Evolutionary conservation across 2,797 vertebrate genomes (phyloP), one percentile per base, ranked within the genome.

Genomic region (Phoeniculus purpureus): DNA sequence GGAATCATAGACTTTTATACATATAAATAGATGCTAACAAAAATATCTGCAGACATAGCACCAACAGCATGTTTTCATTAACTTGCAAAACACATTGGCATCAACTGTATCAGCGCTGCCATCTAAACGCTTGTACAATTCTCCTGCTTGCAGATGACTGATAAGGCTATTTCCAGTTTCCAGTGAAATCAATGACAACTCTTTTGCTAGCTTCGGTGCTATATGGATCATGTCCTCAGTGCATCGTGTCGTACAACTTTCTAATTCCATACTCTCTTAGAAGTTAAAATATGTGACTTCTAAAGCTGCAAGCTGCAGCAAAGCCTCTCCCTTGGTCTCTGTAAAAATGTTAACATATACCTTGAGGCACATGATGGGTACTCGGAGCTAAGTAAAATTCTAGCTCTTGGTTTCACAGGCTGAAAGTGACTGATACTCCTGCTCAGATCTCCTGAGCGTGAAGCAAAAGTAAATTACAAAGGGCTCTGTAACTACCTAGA

Each of bases 401-500:
- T 45, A 64, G 23, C n/a, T 79, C 27, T 75, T 52, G 32, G 11
- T 86, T 95, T 95, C 76, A 75, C 23, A 23, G 23, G 18, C 84
- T 87, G 37, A 70, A 95, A 95, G 54, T 40, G 50, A 50, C 59
- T 71, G 60, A 81, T 43, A 52, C 25, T 58, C 13, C n/a, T 34
- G 26, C 25, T 87, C 31, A 75, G 21, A 12, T 82, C 61, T 93
- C 74, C 47, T 72, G 66, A 88, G 67, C 51, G 47, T 22, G 56
- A 92, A 85, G 86, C 43, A 26, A 71, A 93, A 96, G 26, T 56
- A 87, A 92, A 82, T 82, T 92, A 64, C 51, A 89, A n/a, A 15
- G 7, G 71, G 32, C 32, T 65, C 54, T 87, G 52, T 20, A 75
- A 74, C 34, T 95, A 40, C 27, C 29, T 75, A 32, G 65, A 12